Conservation (phyloP, 2,797 vertebrate species). For the Gymnothorax javanicus region DNA sequence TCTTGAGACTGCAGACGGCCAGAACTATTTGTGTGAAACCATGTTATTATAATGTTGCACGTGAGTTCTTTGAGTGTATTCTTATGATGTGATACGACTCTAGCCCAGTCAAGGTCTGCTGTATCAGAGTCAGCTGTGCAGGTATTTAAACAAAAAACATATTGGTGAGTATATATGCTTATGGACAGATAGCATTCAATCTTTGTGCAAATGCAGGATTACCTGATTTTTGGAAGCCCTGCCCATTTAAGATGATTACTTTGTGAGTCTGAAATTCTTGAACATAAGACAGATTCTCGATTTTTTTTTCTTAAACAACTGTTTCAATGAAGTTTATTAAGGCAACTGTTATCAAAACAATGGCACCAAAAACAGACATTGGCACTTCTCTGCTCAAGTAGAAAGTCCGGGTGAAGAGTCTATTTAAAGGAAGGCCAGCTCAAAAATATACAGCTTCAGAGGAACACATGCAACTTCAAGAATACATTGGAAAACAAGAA, state of each 20-base stretch:
- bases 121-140: no score
- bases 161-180: no score
- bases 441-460: conserved; percentile 38
- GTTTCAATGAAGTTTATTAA: conserved; percentile 37
- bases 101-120: no score
- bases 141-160: no score
- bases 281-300: conserved; percentile 24
- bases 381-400: conserved; percentile 42
- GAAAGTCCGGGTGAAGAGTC: conserved; percentile 27
- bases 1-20: background rate
- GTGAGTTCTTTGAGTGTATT: no score
- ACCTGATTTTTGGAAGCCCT: no score
- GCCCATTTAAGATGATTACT: background rate
- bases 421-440: conserved; percentile 44
- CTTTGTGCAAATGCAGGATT: no score
- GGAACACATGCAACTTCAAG: conserved; percentile 27
- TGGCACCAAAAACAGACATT: conserved; percentile 45
- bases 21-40: background rate
- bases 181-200: no score
- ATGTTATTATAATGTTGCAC: no score
- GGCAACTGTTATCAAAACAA: conserved; percentile 28
- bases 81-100: no score
- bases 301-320: conserved; percentile 24
- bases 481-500: conserved; percentile 22
- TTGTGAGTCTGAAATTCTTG: background rate